Evolutionary conservation across 2,888 invertebrate genomes (phyloP), one percentile per base, ranked within the genome.

Genomic region (Andrena flavipes): DNA sequence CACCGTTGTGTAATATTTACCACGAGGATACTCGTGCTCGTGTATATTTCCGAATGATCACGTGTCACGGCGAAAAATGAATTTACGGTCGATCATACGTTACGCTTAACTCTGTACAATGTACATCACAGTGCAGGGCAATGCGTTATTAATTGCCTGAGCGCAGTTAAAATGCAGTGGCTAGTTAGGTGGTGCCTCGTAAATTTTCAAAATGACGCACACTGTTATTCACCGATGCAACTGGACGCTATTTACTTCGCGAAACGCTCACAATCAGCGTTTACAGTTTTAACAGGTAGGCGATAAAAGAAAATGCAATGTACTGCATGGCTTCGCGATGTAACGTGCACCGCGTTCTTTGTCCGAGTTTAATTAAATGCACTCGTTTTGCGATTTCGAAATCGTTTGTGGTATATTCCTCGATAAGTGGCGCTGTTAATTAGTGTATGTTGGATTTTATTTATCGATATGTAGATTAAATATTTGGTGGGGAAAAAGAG

Each of bases 1-100:
- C 49, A 76, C 64, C 68, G 23, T 16, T 16, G 23, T 10, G 60
- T 71, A 67, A 62, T 54, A 63, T 72, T 79, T 56, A 56, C 33
- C 33, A 29, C 33, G 26, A 35, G 54, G 67, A 54, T 56, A 60
- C 56, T 54, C 13, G 26, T 13, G 26, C 13, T 49, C 63, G 33
- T 30, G 54, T 42, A 42, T 8, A 30, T 64, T 51, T 49, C n/a
- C 23, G 30, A n/a, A 6, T 54, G 69, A 49, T 67, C 77, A 6
- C 76, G 30, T 48, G 65, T 78, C 77, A 51, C 30, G 30, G 30
- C 49, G 56, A 79, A 76, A 79, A 70, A 76, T 76, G 59, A 70
- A 76, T 70, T 75, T 51, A 64, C 56, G 69, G 78, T 63, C 62
- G 76, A 76, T 79, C 78, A 64, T 77, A 77, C 23, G 69, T 76